Evolutionary conservation across 2,113 vertebrate genomes (phyloP).

Genomic region (Mobula birostris): DNA sequence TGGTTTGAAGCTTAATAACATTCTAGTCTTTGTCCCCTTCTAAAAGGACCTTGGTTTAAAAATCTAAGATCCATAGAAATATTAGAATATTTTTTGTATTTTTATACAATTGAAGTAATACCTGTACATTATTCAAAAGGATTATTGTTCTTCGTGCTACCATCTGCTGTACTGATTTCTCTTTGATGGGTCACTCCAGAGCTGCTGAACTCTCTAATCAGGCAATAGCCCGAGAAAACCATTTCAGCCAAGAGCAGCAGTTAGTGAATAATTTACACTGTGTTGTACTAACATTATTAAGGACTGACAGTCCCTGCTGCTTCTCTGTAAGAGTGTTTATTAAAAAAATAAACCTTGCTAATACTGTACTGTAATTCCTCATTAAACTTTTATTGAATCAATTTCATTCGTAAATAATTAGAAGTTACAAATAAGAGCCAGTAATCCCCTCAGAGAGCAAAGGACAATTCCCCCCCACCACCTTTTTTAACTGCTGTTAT

Average conservation of each 20-base stretch:
- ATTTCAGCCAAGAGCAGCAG: neutral
- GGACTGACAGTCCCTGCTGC: neutral
- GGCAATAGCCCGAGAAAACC: neutral
- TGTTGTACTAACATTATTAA: neutral
- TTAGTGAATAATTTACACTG: neutral
- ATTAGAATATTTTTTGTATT: neutral
- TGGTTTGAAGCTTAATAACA: no score
- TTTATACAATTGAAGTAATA: neutral
- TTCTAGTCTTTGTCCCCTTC: no score
- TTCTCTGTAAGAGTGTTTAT: neutral
- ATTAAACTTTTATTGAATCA: neutral
- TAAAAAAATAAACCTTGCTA: neutral
- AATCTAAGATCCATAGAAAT: neutral
- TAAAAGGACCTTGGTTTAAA: no score
- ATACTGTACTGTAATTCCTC: neutral
- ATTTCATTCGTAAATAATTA: neutral
- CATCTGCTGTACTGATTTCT: neutral
- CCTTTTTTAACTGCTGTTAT: no score
- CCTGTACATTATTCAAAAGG: neutral
- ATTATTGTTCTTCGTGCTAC: neutral
- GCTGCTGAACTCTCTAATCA: neutral
- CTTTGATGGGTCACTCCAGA: neutral
- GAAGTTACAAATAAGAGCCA: no score
- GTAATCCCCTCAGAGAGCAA: no score
- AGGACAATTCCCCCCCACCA: no score